Evolutionary conservation across 2,888 invertebrate genomes (phyloP), one percentile per base, ranked within the genome.

Genomic region (Apodemia zela): DNA sequence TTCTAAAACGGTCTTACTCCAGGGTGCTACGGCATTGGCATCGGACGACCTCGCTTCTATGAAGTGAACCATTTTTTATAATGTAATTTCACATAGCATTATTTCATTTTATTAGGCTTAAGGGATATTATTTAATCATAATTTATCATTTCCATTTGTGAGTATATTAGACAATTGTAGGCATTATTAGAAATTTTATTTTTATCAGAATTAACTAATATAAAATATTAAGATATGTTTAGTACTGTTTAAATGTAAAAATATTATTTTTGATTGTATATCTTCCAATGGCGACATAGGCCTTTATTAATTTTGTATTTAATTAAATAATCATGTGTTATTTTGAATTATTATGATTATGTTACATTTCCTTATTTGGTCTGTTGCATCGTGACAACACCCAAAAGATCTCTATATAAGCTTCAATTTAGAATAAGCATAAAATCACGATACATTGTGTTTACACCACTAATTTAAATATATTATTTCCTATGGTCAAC

Each of bases 401-500:
- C 78, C 79, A 81, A 76, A 77, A 78, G 85, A 88, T 88, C 87
- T 88, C 87, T 84, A 57, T 57, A 75, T 75, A 75, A 76, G 72
- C 80, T 82, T 83, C 75, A 79, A 70, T 68, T 68, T 73, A 72
- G 80, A 76, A 81, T 76, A 76, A 67, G 61, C 64, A 58, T 65
- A 72, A 71, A 33, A 69, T 71, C 71, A 71, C 66, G 62, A 67
- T 65, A 65, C 73, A 73, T 80, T 81, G 79, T 80, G 78, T 82
- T 54, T 82, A 78, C 78, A 75, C 79, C 73, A 73, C 74, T 72
- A 73, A 75, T 73, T 66, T 73, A 74, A 75, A 73, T 77, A 81
- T 84, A 81, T 82, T 76, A 77, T 77, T 73, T 77, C 86, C 87
- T 87, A 79, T 89, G 88, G 87, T 88, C 75, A 84, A 87, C 87